Evolutionary conservation across 2,797 vertebrate species (phyloP).

Genomic region (Linurgus olivaceus): DNA sequence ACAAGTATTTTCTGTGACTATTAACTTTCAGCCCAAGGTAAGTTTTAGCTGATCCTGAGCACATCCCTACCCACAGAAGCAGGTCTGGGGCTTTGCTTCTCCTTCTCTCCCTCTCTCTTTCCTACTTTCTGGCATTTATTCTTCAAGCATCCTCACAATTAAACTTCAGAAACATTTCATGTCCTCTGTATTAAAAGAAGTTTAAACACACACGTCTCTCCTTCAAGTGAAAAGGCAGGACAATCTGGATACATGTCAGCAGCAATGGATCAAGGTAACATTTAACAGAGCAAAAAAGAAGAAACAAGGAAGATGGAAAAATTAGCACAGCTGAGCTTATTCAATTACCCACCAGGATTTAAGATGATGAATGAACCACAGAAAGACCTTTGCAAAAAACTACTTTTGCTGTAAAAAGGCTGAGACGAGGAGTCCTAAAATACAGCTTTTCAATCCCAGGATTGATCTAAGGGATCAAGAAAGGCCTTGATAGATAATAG

Average conservation of each 20-base stretch:
- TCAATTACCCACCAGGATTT: constrained; percentile 43
- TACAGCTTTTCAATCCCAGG: constrained; percentile 28
- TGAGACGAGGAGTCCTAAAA: constrained; percentile 18
- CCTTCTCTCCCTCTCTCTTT: not conserved
- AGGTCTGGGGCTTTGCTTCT: not conserved
- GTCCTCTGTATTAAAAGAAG: not conserved
- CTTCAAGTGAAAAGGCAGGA: not conserved
- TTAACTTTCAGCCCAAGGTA: not conserved
- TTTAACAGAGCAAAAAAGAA: not conserved
- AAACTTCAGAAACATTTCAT: not conserved
- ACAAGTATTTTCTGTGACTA: not conserved
- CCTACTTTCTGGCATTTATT: not conserved
- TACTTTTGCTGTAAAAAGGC: not conserved
- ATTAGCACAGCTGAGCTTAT: constrained; percentile 19
- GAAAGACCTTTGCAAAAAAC: not conserved
- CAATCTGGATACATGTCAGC: not conserved
- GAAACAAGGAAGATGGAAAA: not conserved
- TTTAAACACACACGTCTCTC: not conserved
- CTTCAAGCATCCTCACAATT: not conserved
- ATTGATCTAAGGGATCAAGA: constrained; percentile 37
- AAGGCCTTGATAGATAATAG: not conserved
- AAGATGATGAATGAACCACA: not conserved
- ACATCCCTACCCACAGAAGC: not conserved
- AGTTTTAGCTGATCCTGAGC: not conserved
- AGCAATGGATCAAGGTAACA: not conserved